Evolutionary conservation across 2,113 vertebrate species (phyloP).

Genomic region (Pimephales promelas): DNA sequence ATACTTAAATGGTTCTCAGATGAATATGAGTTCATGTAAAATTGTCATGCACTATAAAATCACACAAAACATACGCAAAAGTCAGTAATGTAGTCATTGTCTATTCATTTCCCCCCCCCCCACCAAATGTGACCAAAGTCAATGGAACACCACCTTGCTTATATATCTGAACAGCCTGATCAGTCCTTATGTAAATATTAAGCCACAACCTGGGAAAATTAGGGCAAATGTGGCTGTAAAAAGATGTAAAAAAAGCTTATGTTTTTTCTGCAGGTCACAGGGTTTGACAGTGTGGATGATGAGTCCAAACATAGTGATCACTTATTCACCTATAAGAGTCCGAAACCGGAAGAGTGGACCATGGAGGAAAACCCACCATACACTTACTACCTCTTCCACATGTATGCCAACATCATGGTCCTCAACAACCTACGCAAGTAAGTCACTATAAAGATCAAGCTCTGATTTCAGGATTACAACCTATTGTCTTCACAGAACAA

Average conservation of each 20-base stretch:
- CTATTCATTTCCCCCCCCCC: fast-evolving
- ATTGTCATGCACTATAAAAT: background rate
- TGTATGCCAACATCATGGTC: slow-evolving; percentile 99
- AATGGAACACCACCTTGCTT: background rate
- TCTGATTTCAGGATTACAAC: background rate
- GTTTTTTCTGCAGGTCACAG: slow-evolving; percentile 82
- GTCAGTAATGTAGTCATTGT: background rate
- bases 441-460: slow-evolving; percentile 55
- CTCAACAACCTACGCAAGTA: slow-evolving; percentile 97
- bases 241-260: background rate
- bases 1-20: background rate
- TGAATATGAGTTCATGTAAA: background rate
- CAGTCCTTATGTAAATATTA: background rate
- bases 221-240: background rate
- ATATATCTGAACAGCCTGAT: background rate
- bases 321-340: slow-evolving; percentile 94
- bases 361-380: slow-evolving; percentile 92
- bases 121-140: background rate
- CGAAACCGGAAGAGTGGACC: slow-evolving; percentile 90
- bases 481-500: background rate
- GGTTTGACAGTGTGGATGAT: slow-evolving; percentile 98
- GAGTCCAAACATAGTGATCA: slow-evolving; percentile 98
- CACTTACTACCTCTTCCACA: slow-evolving; percentile 96
- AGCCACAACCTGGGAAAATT: too few species aligned
- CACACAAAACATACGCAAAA: background rate